These are phyloP conservation scores for Polyommatus iphigenia DNA, from an alignment of 2,888 invertebrate species.

Conservation along the genomic window DNA sequence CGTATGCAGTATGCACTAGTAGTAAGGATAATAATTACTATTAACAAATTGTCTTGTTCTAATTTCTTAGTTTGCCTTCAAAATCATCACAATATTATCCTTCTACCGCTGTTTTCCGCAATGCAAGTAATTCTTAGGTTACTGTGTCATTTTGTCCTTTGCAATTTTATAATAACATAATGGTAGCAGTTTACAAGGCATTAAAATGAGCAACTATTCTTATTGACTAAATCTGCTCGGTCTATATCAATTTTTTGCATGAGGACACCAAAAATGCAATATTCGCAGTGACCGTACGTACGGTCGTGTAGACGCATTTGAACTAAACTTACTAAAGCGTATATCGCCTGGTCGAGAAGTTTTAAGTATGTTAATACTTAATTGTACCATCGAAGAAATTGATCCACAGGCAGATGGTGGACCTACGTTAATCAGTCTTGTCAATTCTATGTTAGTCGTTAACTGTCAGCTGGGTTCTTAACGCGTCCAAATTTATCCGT, in stretches of 20 bases:
- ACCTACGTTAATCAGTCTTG: background rate
- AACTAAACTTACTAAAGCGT: no score
- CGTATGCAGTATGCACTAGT: no score
- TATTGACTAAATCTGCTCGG: no score
- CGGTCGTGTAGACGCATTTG: no score
- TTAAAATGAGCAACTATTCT: no score
- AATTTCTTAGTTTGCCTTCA: constrained; percentile 23
- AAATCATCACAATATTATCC: constrained; percentile 10
- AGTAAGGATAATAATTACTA: constrained; percentile 34
- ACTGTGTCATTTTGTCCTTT: background rate
- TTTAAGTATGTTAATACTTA: background rate
- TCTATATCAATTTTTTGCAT: no score
- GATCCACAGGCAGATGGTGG: background rate
- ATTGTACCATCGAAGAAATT: background rate
- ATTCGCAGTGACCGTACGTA: no score
- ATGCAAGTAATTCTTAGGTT: background rate
- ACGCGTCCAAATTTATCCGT: no score
- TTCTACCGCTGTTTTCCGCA: constrained; percentile 33
- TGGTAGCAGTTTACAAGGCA: no score
- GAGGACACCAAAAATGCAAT: no score
- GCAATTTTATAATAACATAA: background rate
- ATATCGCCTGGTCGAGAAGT: background rate
- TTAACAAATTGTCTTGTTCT: constrained; percentile 38
- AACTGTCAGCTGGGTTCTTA: no score
- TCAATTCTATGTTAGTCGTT: no score